Evolutionary conservation across 1,140 invertebrate genomes (phyloP).

Genomic region (Parapsyche elsis): DNA sequence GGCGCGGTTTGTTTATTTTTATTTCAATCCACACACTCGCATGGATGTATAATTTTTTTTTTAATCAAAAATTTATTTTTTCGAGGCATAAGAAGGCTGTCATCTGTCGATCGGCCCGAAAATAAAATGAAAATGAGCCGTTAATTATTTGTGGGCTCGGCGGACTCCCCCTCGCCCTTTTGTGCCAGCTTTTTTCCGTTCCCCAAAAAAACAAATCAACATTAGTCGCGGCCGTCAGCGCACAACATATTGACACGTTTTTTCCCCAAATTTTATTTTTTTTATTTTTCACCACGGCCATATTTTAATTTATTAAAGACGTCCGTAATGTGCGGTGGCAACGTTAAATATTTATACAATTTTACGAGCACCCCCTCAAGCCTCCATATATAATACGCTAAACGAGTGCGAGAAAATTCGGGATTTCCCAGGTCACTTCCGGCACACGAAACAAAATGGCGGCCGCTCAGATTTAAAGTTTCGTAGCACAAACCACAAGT

Average conservation of each 20-base stretch:
- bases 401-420: too few relatives aligned
- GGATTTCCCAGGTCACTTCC: too few relatives aligned
- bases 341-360: slow-evolving; percentile 1
- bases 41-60: too few relatives aligned
- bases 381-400: too few relatives aligned
- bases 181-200: slow-evolving; percentile 1
- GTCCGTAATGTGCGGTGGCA: background rate
- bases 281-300: slow-evolving; percentile 16
- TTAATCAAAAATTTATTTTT: background rate
- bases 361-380: background rate
- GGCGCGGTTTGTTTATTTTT: too few relatives aligned
- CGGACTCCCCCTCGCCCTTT: background rate
- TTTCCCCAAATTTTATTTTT: slow-evolving; percentile 23
- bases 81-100: slow-evolving; percentile 26
- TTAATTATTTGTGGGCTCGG: slow-evolving; percentile 43
- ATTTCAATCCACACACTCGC: too few relatives aligned
- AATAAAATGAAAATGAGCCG: slow-evolving; percentile 40
- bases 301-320: slow-evolving; percentile 51
- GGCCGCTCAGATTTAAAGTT: too few relatives aligned
- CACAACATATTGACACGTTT: slow-evolving; percentile 55
- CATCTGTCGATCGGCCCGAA: slow-evolving; percentile 44
- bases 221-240: slow-evolving; percentile 52
- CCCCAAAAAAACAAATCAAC: slow-evolving; percentile 52
- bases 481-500: too few relatives aligned
- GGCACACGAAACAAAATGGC: too few relatives aligned